Evolutionary conservation across 2,113 vertebrate species (phyloP).

Genomic region (Macroglossus sobrinus): DNA sequence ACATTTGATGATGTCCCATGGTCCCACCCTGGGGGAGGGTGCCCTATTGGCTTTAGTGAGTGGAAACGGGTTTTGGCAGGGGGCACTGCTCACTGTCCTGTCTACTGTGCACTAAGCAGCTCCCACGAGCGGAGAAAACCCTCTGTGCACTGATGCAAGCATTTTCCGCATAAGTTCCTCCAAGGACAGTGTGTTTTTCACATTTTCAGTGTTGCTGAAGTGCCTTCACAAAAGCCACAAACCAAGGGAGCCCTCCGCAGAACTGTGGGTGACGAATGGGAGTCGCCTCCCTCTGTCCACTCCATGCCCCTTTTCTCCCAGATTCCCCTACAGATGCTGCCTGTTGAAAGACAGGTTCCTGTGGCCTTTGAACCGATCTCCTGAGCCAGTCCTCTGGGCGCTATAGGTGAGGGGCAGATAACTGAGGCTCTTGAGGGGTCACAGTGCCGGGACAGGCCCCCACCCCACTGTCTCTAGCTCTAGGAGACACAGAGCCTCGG

Average conservation of each 20-base stretch:
- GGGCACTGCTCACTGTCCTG: too few species aligned
- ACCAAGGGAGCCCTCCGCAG: fast-evolving
- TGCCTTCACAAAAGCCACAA: background rate
- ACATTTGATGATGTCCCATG: background rate
- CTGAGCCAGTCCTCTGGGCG: background rate
- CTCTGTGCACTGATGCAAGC: background rate
- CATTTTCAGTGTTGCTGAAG: background rate
- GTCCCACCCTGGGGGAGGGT: background rate
- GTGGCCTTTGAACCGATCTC: background rate
- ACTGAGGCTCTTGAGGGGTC: background rate
- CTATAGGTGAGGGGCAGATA: background rate
- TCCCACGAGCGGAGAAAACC: background rate
- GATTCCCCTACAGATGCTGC: background rate
- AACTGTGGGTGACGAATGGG: fast-evolving
- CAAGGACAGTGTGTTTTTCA: background rate
- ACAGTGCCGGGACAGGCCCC: background rate
- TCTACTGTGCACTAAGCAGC: background rate
- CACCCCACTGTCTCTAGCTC: background rate
- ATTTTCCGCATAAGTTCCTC: background rate
- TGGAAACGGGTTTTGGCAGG: background rate
- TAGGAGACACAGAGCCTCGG: background rate
- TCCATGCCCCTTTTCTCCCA: background rate
- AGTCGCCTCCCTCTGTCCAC: background rate
- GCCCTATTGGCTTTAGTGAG: background rate
- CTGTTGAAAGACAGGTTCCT: background rate